These are phyloP conservation scores for Whitmania pigra DNA, from an alignment of 1,140 invertebrate genomes.

Conservation along the genomic window DNA sequence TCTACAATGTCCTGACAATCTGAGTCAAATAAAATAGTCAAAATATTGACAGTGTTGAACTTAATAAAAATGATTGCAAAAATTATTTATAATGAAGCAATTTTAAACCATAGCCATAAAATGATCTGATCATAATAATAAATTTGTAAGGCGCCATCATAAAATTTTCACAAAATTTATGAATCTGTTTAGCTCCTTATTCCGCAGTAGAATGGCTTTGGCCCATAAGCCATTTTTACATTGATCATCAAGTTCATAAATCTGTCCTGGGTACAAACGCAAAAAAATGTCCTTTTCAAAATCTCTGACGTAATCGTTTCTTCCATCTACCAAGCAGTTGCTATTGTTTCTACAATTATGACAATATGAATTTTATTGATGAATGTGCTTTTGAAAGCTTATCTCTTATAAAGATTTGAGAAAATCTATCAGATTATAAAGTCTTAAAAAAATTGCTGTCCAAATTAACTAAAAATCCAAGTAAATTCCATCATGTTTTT, in stretches of 20 bases:
- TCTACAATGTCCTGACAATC: neutral
- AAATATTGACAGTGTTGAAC: too few relatives aligned
- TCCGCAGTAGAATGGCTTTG: conserved; percentile 30
- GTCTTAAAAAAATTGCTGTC: too few relatives aligned
- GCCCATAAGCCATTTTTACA: conserved; percentile 29
- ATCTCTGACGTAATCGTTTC: conserved; percentile 14
- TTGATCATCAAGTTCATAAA: conserved; percentile 28
- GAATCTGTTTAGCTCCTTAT: too few relatives aligned
- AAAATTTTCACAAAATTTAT: too few relatives aligned
- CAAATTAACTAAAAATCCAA: too few relatives aligned
- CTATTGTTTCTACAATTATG: conserved; percentile 23
- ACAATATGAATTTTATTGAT: too few relatives aligned
- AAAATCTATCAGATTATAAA: too few relatives aligned
- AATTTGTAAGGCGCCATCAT: too few relatives aligned
- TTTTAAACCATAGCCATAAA: neutral
- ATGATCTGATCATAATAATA: too few relatives aligned
- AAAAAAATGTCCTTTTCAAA: conserved; percentile 23
- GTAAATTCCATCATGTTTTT: too few relatives aligned
- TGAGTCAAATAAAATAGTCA: neutral
- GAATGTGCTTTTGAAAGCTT: too few relatives aligned
- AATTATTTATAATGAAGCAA: neutral
- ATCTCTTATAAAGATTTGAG: too few relatives aligned
- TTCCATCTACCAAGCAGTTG: conserved; percentile 28
- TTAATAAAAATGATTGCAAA: neutral
- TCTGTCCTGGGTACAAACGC: conserved; percentile 25